These are phyloP conservation scores for Oxyruncus cristatus DNA, from an alignment of 2,113 vertebrate genomes.

Conservation along the genomic window DNA sequence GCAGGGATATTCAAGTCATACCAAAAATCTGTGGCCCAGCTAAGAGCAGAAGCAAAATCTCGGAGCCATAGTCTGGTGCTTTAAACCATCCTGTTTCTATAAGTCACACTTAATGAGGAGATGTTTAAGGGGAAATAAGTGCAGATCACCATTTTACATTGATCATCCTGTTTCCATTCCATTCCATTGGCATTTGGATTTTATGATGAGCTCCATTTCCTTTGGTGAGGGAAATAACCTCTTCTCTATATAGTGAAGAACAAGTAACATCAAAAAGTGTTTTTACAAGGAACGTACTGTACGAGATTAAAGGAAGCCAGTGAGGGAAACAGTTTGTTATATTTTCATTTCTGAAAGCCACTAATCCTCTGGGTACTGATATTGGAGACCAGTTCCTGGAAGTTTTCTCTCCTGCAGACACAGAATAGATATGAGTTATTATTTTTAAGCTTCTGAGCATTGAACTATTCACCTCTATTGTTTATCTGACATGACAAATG, in stretches of 20 bases:
- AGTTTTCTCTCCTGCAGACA: constrained; percentile 65
- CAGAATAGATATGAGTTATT: constrained; percentile 67
- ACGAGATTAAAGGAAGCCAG: constrained; percentile 59
- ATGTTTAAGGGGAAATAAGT: neutral
- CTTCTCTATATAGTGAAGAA: constrained; percentile 9
- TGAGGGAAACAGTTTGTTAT: constrained; percentile 55
- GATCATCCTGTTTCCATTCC: constrained; percentile 25
- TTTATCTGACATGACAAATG: constrained; percentile 69
- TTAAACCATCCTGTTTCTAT: neutral
- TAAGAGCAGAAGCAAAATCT: neutral
- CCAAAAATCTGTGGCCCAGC: neutral
- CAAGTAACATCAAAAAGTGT: constrained; percentile 45
- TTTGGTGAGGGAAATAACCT: constrained; percentile 8
- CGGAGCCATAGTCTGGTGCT: neutral
- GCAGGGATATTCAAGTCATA: neutral
- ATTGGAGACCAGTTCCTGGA: constrained; percentile 63
- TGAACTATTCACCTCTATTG: constrained; percentile 68
- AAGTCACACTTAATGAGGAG: neutral
- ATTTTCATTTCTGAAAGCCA: constrained; percentile 68
- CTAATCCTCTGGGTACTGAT: constrained; percentile 66
- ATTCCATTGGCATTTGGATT: neutral
- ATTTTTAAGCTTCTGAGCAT: constrained; percentile 67
- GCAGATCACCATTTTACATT: neutral
- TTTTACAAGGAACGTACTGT: constrained; percentile 27
- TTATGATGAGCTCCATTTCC: constrained; percentile 35